Evolutionary conservation across 1,140 invertebrate species (phyloP).

Genomic region (Drosophila teissieri): DNA sequence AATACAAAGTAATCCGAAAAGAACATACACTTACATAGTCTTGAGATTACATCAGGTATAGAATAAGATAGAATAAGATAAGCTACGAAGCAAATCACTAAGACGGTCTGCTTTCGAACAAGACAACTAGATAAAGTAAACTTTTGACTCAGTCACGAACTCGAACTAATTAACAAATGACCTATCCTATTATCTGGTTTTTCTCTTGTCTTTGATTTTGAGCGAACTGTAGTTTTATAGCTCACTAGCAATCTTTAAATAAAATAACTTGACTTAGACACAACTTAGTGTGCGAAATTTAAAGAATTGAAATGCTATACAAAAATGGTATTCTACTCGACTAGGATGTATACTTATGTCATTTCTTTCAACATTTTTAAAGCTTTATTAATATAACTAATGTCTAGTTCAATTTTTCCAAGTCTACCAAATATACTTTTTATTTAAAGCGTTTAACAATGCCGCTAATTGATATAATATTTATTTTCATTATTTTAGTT

Average conservation of each 20-base stretch:
- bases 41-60: neutral
- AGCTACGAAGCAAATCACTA: too few relatives aligned
- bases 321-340: too few relatives aligned
- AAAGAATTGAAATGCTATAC: neutral
- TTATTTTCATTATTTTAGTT: too few relatives aligned
- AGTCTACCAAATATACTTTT: too few relatives aligned
- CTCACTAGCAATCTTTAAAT: neutral
- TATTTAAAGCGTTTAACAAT: too few relatives aligned
- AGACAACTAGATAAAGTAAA: constrained; percentile 2
- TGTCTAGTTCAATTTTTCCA: too few relatives aligned
- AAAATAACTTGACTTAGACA: neutral
- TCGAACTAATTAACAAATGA: constrained; percentile 19
- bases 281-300: neutral
- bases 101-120: too few relatives aligned
- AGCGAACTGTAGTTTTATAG: neutral
- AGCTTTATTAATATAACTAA: too few relatives aligned
- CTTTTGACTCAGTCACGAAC: constrained; percentile 18
- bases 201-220: neutral
- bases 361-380: too few relatives aligned
- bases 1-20: constrained; percentile 1
- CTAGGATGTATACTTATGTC: too few relatives aligned
- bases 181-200: constrained; percentile 3
- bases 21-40: neutral
- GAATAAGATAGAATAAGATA: neutral
- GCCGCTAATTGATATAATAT: too few relatives aligned